A percentile compares a stretch with the other conserved stretches of the same genome.
Evolutionary conservation across 2,113 vertebrate species (phyloP).

Genomic region (Gymnarchus niloticus): DNA sequence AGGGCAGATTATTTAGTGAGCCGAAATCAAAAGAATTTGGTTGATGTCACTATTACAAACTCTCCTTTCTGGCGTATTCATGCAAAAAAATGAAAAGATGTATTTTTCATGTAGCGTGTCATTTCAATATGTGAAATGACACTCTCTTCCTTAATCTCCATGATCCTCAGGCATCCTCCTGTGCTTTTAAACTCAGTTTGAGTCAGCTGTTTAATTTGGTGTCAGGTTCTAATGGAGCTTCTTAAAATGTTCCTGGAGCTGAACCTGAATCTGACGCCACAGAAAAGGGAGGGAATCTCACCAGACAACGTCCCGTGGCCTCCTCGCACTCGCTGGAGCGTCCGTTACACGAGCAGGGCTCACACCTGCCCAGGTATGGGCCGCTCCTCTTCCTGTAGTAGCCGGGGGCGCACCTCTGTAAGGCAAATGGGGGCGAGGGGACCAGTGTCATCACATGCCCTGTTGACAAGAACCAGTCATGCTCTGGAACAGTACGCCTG

Average conservation of each 20-base stretch:
- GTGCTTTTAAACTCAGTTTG: not conserved
- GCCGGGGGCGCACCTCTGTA: constrained; percentile 75
- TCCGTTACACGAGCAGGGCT: constrained; percentile 79
- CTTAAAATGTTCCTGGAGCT: not conserved
- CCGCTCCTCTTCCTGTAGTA: constrained; percentile 70
- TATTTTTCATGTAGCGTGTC: no score
- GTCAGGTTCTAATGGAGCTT: not conserved
- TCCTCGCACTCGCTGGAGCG: constrained; percentile 77
- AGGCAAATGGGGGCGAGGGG: constrained; percentile 1
- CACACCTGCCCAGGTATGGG: constrained; percentile 62
- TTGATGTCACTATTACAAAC: no score
- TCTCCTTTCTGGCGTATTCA: no score
- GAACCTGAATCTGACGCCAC: not conserved
- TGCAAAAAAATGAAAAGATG: no score
- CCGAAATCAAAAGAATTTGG: not conserved
- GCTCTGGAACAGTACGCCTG: not conserved
- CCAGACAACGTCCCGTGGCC: constrained; percentile 76
- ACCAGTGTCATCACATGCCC: not conserved
- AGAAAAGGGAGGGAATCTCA: constrained; percentile 65
- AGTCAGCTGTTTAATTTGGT: not conserved
- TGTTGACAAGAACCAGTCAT: not conserved
- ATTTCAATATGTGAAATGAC: not conserved
- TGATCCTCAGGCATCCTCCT: no score
- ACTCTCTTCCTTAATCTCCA: not conserved
- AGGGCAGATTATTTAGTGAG: not conserved